Evolutionary conservation across 2,797 vertebrate species (phyloP).

Genomic region (Sebastes dallii): DNA sequence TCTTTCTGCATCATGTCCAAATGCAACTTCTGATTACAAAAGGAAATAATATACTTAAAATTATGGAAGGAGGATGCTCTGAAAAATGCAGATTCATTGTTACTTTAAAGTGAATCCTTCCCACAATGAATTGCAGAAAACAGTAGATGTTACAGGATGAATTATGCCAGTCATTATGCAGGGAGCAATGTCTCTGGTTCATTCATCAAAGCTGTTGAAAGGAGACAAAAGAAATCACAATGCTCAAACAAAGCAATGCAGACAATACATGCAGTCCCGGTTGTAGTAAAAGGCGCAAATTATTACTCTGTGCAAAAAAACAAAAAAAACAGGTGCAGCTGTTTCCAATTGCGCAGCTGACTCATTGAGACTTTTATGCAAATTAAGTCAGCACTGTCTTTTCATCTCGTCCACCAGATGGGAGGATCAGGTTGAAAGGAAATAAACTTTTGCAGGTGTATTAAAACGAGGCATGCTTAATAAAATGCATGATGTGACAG

Average conservation of each 20-base stretch:
- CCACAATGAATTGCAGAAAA: constrained; percentile 16
- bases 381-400: constrained; percentile 61
- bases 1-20: neutral
- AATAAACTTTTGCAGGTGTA: constrained; percentile 52
- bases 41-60: neutral
- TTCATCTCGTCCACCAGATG: constrained; percentile 65
- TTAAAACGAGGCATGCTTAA: constrained; percentile 41
- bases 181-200: constrained; percentile 11
- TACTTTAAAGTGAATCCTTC: neutral
- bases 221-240: neutral
- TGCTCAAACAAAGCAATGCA: constrained; percentile 38
- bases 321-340: constrained; percentile 55
- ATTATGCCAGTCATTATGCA: constrained; percentile 36
- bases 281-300: constrained; percentile 41
- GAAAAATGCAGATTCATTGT: neutral
- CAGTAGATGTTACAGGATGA: constrained; percentile 15
- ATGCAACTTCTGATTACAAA: neutral
- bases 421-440: constrained; percentile 58
- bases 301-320: constrained; percentile 41
- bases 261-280: constrained; percentile 21
- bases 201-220: constrained; percentile 35
- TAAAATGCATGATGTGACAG: constrained; percentile 40
- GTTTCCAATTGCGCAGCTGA: constrained; percentile 51
- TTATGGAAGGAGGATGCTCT: neutral
- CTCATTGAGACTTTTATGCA: constrained; percentile 64